Base-by-base conservation (phyloP, 2,797 vertebrate species). In the Limosa lapponica region DNA sequence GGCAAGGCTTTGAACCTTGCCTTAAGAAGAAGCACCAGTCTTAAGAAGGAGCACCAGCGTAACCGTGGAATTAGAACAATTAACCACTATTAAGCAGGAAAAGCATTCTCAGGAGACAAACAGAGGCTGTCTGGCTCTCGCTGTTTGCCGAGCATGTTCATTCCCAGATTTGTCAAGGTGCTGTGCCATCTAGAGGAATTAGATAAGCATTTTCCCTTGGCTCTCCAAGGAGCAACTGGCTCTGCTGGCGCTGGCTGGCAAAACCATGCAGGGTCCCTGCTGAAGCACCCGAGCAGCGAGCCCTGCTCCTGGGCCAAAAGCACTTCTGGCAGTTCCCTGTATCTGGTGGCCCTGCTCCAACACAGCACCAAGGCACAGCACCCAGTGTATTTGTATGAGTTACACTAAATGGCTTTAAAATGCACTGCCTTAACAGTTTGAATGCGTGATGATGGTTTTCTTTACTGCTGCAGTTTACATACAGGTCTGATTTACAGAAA, bases 121-220 rank as follows among this genome's bases (percentile, higher is more conserved):
- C 4, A 2, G 54, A 73, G 49, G 28, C 25, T 89, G 24, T 1
- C 19, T 11, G 61, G 41, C 39, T 87, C 24, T 69, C 2, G 0
- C 41, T 0, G 3, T 9, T 32, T 4, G 2, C 14, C 1, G 1
- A n/a, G 22, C 0, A 0, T 1, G 11, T n/a, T 93, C 36, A 0
- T 73, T 57, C 41, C 14, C 62, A 10, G 41, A 91, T 94, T 86
- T 64, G 36, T 64, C 91, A 83, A 70, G 55, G 34, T 74, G 57
- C 69, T 92, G 64, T 91, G 94, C 94, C 84, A 95, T 92, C 94
- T 94, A 90, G 93, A 96, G 93, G 95, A 62, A 72, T 66, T 43
- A 2, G 2, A 41, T 4, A 52, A 0, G 1, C 28, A 51, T 80
- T 89, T 82, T 17, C 44, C 41, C 0, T 0, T 13, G 13, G 14